A percentile compares a stretch with the other conserved stretches of the same genome.
These are phyloP conservation scores for Thereva nobilitata DNA, from an alignment of 2,888 invertebrate species.

Conservation along the genomic window DNA sequence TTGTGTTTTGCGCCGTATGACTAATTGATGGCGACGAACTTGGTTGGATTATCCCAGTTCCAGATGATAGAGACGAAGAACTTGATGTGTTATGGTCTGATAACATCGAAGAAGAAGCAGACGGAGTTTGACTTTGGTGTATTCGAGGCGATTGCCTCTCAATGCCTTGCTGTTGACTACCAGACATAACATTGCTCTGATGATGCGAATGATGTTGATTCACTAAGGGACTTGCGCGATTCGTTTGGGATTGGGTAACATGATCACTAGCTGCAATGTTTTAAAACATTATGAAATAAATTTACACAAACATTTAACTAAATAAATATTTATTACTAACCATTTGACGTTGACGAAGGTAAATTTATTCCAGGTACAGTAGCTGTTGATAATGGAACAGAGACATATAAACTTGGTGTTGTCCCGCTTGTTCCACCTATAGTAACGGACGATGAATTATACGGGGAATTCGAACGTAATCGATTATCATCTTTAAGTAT, in stretches of 20 bases:
- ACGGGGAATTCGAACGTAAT: conserved; percentile 38
- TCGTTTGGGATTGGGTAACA: conserved; percentile 30
- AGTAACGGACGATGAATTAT: conserved; percentile 34
- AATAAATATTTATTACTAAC: conserved; percentile 20
- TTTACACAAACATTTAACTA: neutral
- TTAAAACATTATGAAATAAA: neutral
- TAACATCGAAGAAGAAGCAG: conserved; percentile 32
- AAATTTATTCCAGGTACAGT: conserved; percentile 59
- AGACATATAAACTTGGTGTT: conserved; percentile 66
- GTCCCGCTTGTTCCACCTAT: conserved; percentile 45
- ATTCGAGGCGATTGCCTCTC: conserved; percentile 49
- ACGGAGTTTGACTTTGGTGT: conserved; percentile 44
- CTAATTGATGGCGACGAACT: conserved; percentile 44
- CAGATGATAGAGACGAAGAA: conserved; percentile 27
- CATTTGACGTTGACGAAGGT: conserved; percentile 48
- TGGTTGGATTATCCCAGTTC: conserved; percentile 24
- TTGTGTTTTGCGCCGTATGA: conserved; percentile 44
- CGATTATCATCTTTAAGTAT: conserved; percentile 41
- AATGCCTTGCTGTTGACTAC: conserved; percentile 33
- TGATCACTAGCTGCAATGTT: conserved; percentile 29
- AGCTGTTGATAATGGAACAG: conserved; percentile 64
- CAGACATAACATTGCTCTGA: conserved; percentile 33
- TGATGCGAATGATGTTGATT: conserved; percentile 50
- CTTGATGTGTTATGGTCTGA: conserved; percentile 16
- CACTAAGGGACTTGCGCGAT: conserved; percentile 48